Percentiles rank a stretch among this genome's conserved stretches.
Evolutionary conservation across 64 coral and sea anemone species (phyloP).

Genomic region (Astreopora myriophthalma): DNA sequence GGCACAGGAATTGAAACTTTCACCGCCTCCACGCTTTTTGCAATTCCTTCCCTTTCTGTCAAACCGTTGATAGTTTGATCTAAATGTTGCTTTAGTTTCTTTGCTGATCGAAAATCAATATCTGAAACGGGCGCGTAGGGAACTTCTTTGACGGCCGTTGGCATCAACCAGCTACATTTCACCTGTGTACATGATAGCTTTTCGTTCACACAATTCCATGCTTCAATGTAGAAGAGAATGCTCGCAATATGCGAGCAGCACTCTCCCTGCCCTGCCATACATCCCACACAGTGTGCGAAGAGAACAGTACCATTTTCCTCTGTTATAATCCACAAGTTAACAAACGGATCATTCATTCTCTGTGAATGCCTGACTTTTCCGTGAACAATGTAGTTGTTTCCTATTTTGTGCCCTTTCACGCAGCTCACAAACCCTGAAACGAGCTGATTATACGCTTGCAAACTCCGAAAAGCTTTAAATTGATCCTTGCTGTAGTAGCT

Average conservation of each 20-base stretch:
- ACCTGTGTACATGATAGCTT: not conserved
- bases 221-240: not conserved
- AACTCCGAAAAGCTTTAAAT: conserved; percentile 45
- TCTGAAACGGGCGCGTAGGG: not conserved
- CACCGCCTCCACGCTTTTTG: not conserved
- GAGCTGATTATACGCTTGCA: conserved; percentile 32
- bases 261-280: not conserved
- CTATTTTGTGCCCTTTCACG: not conserved
- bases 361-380: not conserved
- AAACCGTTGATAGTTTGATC: not conserved
- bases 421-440: conserved; percentile 27
- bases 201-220: not conserved
- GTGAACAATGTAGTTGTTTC: conserved; percentile 19
- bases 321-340: conserved; percentile 31
- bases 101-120: not conserved
- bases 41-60: not conserved
- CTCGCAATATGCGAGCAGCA: not conserved
- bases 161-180: not conserved
- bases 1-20: not conserved
- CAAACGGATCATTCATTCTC: conserved; percentile 39
- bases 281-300: not conserved
- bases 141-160: not conserved
- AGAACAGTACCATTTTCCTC: conserved; percentile 26
- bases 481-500: conserved; percentile 42
- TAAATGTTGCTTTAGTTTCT: not conserved